Conservation (phyloP, 2,888 invertebrate species). For the Sarcophaga carnaria region DNA sequence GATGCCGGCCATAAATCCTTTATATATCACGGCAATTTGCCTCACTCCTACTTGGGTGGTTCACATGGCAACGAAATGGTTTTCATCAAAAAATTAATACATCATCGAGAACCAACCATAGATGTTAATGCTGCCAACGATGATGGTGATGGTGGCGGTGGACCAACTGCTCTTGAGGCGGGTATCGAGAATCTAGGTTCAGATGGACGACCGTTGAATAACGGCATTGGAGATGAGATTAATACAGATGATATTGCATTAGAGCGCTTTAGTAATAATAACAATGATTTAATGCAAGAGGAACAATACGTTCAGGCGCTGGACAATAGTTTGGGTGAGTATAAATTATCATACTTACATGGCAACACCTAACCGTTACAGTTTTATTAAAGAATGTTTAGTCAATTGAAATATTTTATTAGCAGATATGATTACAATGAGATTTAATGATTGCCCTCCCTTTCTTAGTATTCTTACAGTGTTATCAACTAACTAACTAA, state of each 20-base stretch:
- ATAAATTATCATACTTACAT: neutral
- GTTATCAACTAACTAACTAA: too few relatives aligned
- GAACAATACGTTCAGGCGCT: constrained; percentile 76
- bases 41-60: constrained; percentile 50
- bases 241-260: constrained; percentile 70
- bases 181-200: constrained; percentile 30
- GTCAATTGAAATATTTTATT: too few relatives aligned
- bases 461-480: too few relatives aligned
- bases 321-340: constrained; percentile 76
- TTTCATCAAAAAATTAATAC: constrained; percentile 68
- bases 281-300: constrained; percentile 73
- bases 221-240: constrained; percentile 55
- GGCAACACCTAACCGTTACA: too few relatives aligned
- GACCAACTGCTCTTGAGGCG: neutral
- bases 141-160: constrained; percentile 71
- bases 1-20: constrained; percentile 55
- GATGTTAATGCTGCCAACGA: constrained; percentile 77
- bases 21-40: constrained; percentile 53
- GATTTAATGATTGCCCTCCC: too few relatives aligned
- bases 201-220: constrained; percentile 29
- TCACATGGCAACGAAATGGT: constrained; percentile 59
- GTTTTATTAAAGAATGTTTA: too few relatives aligned
- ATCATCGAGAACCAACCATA: constrained; percentile 77
- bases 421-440: too few relatives aligned
- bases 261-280: constrained; percentile 73